phyloP scores from a whole-genome alignment of 2,113 vertebrate genomes.

The Ophthalmolycus amberensis region DNA sequence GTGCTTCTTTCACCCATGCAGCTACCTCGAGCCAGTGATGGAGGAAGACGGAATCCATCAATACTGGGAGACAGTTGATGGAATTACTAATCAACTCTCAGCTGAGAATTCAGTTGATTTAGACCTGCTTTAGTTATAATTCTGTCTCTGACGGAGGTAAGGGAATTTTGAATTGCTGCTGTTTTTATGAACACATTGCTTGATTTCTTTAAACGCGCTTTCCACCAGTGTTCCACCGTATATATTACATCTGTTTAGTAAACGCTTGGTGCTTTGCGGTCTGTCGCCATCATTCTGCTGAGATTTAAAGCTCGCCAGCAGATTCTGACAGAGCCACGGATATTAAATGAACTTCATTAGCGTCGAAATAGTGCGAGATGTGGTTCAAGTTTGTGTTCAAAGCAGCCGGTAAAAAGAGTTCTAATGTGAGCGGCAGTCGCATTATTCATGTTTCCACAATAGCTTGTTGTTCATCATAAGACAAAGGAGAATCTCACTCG shows the following conservation, averaged over 20 bases:
- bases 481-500: conserved; percentile 79
- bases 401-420: conserved; percentile 61
- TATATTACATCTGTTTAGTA: conserved; percentile 15
- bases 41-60: conserved; percentile 73
- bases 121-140: conserved; percentile 22
- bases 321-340: conserved; percentile 29
- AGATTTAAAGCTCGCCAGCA: conserved; percentile 10
- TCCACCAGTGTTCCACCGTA: not conserved
- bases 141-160: conserved; percentile 7
- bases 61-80: conserved; percentile 65
- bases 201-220: not conserved
- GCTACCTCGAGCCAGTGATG: conserved; percentile 38
- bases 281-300: not conserved
- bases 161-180: not conserved
- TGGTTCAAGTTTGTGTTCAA: conserved; percentile 50
- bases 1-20: conserved; percentile 57
- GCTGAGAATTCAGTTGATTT: conserved; percentile 55
- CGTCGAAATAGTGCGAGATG: conserved; percentile 32
- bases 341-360: conserved; percentile 57
- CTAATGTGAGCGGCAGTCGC: conserved; percentile 46
- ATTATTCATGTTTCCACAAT: conserved; percentile 80
- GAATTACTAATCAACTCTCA: conserved; percentile 71
- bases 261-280: conserved; percentile 26
- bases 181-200: not conserved
- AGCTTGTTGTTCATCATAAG: conserved; percentile 81